phyloP scores from a whole-genome alignment of 2,888 invertebrate genomes.

The Hirtodrosophila histrioides region DNA sequence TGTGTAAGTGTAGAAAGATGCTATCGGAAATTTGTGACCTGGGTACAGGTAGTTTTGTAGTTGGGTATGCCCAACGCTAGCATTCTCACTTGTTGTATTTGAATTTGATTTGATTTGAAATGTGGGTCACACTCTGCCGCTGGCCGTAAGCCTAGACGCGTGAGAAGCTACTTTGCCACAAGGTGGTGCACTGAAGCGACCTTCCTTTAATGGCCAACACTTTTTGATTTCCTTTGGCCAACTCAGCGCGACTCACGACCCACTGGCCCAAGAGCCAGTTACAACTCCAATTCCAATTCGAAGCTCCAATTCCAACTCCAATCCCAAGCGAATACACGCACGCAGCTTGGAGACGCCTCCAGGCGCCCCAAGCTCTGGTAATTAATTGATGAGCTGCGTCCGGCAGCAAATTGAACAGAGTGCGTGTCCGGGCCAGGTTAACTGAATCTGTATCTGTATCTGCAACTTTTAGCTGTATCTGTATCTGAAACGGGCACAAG shows the following conservation, averaged over 20 bases:
- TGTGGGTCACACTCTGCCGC: constrained; percentile 59
- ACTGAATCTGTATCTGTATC: constrained; percentile 28
- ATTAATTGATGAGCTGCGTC: constrained; percentile 77
- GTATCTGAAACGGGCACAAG: constrained; percentile 45
- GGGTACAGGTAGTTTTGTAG: too few species aligned
- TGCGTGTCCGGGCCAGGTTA: constrained; percentile 38
- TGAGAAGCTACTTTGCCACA: constrained; percentile 64
- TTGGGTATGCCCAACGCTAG: too few species aligned
- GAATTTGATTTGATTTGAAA: constrained; percentile 47
- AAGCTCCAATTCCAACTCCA: too few species aligned
- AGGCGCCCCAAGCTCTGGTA: constrained; percentile 40
- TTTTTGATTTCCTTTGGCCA: constrained; percentile 64
- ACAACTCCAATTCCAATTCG: constrained; percentile 6
- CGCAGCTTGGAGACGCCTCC: constrained; percentile 38
- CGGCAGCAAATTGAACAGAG: constrained; percentile 56
- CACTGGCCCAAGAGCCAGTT: constrained; percentile 44
- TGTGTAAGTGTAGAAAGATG: too few species aligned
- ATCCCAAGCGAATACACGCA: constrained; percentile 38
- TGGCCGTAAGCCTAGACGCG: constrained; percentile 66
- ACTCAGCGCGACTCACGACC: constrained; percentile 59
- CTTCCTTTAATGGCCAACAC: constrained; percentile 72
- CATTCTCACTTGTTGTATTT: too few species aligned
- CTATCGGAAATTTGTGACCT: too few species aligned
- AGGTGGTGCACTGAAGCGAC: constrained; percentile 65
- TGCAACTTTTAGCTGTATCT: constrained; percentile 23